A percentile compares a stretch with the other conserved stretches of the same genome.
These are phyloP conservation scores for Margarornis squamiger DNA, from an alignment of 2,797 vertebrate species.

Conservation along the genomic window DNA sequence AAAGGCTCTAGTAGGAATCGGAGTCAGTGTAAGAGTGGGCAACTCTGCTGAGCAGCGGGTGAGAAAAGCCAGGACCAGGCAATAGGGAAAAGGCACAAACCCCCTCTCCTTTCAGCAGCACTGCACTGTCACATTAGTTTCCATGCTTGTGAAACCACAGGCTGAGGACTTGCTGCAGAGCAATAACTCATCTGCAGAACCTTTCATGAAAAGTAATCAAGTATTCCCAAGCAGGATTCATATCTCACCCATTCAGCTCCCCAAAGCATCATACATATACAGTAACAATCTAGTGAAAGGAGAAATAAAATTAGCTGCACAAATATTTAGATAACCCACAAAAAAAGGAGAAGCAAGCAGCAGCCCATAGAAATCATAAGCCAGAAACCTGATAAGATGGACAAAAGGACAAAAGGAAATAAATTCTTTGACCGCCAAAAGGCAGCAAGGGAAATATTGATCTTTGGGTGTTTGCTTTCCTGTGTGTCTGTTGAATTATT, in stretches of 20 bases:
- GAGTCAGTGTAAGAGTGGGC: background rate
- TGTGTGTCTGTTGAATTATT: background rate
- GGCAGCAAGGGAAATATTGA: background rate
- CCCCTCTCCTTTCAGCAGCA: conserved; percentile 10
- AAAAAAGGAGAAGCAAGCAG: background rate
- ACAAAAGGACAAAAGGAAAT: background rate
- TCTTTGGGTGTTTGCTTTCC: background rate
- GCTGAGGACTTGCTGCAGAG: background rate
- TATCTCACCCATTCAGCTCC: conserved; percentile 14
- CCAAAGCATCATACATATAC: background rate
- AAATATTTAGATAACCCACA: background rate
- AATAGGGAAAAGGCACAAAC: background rate
- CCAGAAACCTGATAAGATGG: background rate
- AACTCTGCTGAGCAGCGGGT: background rate
- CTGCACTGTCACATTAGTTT: background rate
- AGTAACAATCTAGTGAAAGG: background rate
- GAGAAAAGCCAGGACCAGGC: background rate
- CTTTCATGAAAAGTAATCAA: background rate
- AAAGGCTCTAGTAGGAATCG: background rate
- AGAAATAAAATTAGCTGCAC: background rate
- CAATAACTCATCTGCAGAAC: conserved; percentile 33
- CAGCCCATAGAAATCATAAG: background rate
- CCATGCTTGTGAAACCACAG: background rate
- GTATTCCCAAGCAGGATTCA: background rate
- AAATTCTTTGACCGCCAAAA: background rate